Conservation (phyloP, 1,140 invertebrate species). For the Aphidius gifuensis region DNA sequence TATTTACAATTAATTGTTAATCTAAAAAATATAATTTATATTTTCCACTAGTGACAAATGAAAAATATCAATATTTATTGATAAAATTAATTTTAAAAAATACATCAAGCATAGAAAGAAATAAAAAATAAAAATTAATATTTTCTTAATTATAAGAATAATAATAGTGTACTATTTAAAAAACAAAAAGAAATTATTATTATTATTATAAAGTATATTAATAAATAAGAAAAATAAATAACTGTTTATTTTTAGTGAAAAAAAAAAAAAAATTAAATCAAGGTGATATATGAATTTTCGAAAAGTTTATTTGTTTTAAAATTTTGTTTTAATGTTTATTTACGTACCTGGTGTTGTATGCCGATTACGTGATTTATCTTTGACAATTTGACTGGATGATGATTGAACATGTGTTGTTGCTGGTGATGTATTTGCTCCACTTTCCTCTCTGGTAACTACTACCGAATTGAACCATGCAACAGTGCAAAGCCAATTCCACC, state of each 20-base stretch:
- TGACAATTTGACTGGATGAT: slow-evolving; percentile 40
- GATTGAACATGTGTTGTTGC: slow-evolving; percentile 38
- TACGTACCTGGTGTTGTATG: slow-evolving; percentile 54
- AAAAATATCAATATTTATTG: too few relatives aligned
- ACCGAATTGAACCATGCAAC: slow-evolving; percentile 57
- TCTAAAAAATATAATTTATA: too few relatives aligned
- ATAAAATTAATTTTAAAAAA: too few relatives aligned
- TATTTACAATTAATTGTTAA: too few relatives aligned
- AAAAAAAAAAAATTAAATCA: background rate
- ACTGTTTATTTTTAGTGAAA: background rate
- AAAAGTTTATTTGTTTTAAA: background rate
- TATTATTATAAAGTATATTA: too few relatives aligned
- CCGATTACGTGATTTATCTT: slow-evolving; percentile 51
- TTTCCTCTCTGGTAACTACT: slow-evolving; percentile 54
- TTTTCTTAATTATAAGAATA: too few relatives aligned
- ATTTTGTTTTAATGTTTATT: background rate
- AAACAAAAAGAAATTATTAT: too few relatives aligned
- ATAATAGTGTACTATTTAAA: too few relatives aligned
- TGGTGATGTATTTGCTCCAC: slow-evolving; percentile 37
- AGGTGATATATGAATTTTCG: background rate
- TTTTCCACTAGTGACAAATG: too few relatives aligned
- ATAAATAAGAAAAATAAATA: too few relatives aligned
- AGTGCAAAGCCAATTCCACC: slow-evolving; percentile 56
- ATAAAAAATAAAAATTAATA: too few relatives aligned
- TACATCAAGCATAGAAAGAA: too few relatives aligned